Base-by-base conservation (phyloP, 2,797 vertebrate genomes). In the Pristis pectinata region DNA sequence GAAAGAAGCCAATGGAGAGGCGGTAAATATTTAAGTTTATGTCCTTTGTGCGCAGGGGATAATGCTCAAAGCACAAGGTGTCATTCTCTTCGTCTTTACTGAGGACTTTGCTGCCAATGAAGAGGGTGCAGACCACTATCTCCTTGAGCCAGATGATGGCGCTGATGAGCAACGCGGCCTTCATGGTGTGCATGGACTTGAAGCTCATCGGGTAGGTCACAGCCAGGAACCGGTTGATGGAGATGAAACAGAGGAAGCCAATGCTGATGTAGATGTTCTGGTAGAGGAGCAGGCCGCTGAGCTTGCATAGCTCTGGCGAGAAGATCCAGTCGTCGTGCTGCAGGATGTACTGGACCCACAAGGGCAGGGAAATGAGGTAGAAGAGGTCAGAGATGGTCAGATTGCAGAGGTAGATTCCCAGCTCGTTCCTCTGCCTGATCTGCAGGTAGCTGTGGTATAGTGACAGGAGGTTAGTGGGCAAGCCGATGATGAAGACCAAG, bases 211-310 rank as follows among this genome's bases (percentile, higher is more conserved):
- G 99, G 94, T 99, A 97, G 59, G 99, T 98, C 3, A 99, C 98
- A 0, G 98, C 99, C 41, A 99, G 97, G 53, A 99, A 99, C 95
- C 99, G 98, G 95, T 99, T 98, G 5, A 99, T 96, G 94, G 98
- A 99, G 97, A 99, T 99, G 95, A 99, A 99, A 96, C 99, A 99
- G 94, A 99, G 98, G 96, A 99, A 99, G n/a, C 98, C 98, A 59
- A 99, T 98, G 17, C 98, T 99, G 96, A 99, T 98, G 95, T 99
- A 99, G 95, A 99, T 99, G 95, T 99, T 99, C 96, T 99, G 98
- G 0, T 99, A 99, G 2, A 99, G 97, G 59, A 99, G 97, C 95
- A 99, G 98, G 87, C 99, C 99, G 61, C 98, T 99, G 3, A 99
- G 96, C 96, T 98, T 97, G 96, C 99, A 99, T 94, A 98, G 96